Conservation (phyloP, 2,113 vertebrate species). For the Zosterops borbonicus region DNA sequence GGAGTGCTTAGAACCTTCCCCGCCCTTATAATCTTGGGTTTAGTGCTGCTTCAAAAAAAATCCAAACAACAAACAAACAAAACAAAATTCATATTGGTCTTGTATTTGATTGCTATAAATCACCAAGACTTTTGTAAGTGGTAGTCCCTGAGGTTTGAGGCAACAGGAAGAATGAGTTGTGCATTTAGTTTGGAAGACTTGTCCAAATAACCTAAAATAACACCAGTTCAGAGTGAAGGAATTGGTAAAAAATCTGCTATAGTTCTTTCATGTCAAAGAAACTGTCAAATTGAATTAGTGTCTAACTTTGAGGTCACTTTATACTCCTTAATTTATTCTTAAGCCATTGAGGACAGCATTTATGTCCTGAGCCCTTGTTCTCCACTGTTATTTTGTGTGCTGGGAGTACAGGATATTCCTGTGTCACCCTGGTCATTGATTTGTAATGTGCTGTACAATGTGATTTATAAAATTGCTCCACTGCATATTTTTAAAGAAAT, state of each 20-base stretch:
- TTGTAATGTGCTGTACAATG: not conserved
- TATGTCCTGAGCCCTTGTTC: not conserved
- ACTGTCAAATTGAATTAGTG: not conserved
- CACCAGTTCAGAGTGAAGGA: not conserved
- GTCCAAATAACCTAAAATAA: not conserved
- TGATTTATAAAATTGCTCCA: not conserved
- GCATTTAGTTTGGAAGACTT: not conserved
- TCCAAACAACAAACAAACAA: not conserved
- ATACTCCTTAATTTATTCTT: not conserved
- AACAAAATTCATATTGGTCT: not conserved
- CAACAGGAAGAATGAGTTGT: not conserved
- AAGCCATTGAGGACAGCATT: not conserved
- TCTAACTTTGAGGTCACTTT: not conserved
- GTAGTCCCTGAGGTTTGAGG: not conserved
- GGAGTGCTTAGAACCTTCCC: not conserved
- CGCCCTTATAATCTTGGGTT: not conserved
- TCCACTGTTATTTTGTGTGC: not conserved
- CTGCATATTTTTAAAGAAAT: not conserved
- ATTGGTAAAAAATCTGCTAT: not conserved
- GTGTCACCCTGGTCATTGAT: not conserved
- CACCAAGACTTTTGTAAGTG: not conserved
- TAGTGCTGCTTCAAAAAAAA: not conserved
- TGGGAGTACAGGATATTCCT: conserved; percentile 11
- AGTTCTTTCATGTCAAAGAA: not conserved
- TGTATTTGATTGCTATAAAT: not conserved